A percentile compares a stretch with the other conserved stretches of the same genome.
Evolutionary conservation across 1,140 invertebrate species (phyloP).

Genomic region (Antheraea mylitta): DNA sequence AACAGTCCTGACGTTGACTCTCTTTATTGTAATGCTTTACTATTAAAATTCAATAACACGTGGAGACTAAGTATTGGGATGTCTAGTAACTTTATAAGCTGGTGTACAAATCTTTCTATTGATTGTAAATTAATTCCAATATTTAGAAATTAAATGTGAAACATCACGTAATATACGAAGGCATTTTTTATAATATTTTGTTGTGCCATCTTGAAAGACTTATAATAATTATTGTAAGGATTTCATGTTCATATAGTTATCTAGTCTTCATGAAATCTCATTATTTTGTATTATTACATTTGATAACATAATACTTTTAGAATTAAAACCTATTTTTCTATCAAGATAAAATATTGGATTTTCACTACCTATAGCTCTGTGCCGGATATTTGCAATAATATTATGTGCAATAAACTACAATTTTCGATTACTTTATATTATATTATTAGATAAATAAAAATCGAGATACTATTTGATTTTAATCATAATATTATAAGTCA

Average conservation of each 20-base stretch:
- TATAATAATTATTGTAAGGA: constrained; percentile 67
- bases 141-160: constrained; percentile 62
- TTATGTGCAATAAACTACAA: constrained; percentile 20
- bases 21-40: constrained; percentile 48
- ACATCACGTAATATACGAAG: constrained; percentile 50
- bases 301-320: constrained; percentile 44
- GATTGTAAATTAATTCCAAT: constrained; percentile 72
- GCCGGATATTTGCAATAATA: constrained; percentile 24
- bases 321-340: constrained; percentile 41
- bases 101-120: constrained; percentile 74
- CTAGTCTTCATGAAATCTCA: constrained; percentile 76
- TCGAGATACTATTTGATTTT: neutral
- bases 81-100: constrained; percentile 59
- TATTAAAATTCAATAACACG: constrained; percentile 48
- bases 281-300: constrained; percentile 66
- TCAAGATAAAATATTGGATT: constrained; percentile 27
- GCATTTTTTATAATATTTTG: constrained; percentile 73
- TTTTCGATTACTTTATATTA: constrained; percentile 13
- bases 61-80: constrained; percentile 65
- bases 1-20: constrained; percentile 38
- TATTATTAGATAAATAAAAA: neutral
- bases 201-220: constrained; percentile 74
- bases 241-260: constrained; percentile 77
- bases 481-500: neutral
- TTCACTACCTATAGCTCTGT: constrained; percentile 27